Evolutionary conservation across 2,797 vertebrate species (phyloP), one percentile per base, ranked within the genome.

Genomic region (Halcyon chelicuti): DNA sequence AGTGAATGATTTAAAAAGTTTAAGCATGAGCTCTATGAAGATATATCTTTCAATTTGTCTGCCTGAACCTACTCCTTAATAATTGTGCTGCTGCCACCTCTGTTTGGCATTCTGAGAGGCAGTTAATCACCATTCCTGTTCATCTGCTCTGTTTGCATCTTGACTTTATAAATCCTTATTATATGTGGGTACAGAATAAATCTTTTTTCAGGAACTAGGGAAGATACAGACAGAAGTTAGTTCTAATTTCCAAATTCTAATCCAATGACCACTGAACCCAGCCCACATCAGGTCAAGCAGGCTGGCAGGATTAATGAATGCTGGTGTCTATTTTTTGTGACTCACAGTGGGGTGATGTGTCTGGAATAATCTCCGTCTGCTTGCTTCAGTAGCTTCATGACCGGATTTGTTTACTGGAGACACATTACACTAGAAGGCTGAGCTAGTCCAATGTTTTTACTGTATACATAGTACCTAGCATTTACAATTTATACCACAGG

Each of bases 201-300:
- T 15, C 0, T 20, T 47, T 68, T 33, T 63, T 49, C 62, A 68
- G 57, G 14, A 67, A 5, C 66, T n/a, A 54, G 46, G 26, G 39
- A 75, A 62, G 66, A 62, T 22, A 42, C 23, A 78, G 79, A 61
- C n/a, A 70, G 40, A 68, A 93, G 39, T 15, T 65, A 95, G 51
- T 18, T 81, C 73, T 68, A 46, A 47, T 78, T 86, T 95, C 88
- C 62, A 61, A 51, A 66, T 86, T 81, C 76, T 86, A 88, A 91
- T 70, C 46, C 54, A 67, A 78, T 94, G 88, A 93, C 73, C 46
- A 28, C 58, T 93, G 96, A 96, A 90, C 92, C 86, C 33, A 91
- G 76, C 25, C 79, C 46, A 72, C 58, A 68, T 22, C 85, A 90
- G 91, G 94, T 61, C 87, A 91, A 76, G 78, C 86, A 91, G 84